phyloP scores from a whole-genome alignment of 2,113 vertebrate genomes.

The cat (Felis catus) region F.catus_Fca126_mat1.0 CM031414.1:94865501-94866000 shows the following conservation, averaged over 20 bases:
- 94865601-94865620: background rate
- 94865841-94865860: background rate
- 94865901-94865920: background rate
- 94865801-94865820: background rate
- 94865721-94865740: background rate
- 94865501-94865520: no score
- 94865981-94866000: background rate
- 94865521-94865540: no score
- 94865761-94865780: background rate
- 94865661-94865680: background rate
- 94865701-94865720: background rate
- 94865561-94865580: no score
- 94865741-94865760: background rate
- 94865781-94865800: background rate
- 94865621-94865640: background rate
- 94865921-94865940: background rate
- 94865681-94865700: background rate
- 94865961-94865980: background rate
- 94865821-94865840: background rate
- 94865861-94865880: background rate
- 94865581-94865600: no score
- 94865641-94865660: background rate
- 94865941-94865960: background rate
- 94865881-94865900: background rate
- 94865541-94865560: no score